These are phyloP conservation scores for Cephus cinctus DNA, from an alignment of 1,140 invertebrate genomes.

Conservation along the genomic window DNA sequence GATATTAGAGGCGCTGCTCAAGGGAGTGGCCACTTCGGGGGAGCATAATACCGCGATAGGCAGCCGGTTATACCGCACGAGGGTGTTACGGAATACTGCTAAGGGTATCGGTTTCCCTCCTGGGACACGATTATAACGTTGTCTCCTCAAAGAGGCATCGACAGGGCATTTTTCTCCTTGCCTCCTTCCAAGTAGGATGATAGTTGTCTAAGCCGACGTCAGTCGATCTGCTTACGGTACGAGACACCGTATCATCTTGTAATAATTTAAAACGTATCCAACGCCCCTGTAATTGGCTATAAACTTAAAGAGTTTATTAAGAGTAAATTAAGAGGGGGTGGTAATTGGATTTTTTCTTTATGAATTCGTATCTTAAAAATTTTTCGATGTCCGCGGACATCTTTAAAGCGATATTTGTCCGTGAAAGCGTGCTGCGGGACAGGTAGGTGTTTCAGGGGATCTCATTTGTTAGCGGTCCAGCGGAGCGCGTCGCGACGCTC, in stretches of 20 bases:
- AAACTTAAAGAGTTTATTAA: too few relatives aligned
- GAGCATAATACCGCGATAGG: constrained; percentile 46
- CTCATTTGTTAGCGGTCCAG: constrained; percentile 39
- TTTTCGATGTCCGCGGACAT: too few relatives aligned
- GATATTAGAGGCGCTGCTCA: constrained; percentile 52
- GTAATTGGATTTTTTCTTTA: too few relatives aligned
- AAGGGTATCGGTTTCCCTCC: constrained; percentile 53
- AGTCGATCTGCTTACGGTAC: too few relatives aligned
- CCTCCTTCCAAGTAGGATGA: too few relatives aligned
- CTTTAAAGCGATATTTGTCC: constrained; percentile 13
- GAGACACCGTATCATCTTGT: too few relatives aligned
- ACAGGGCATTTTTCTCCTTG: too few relatives aligned
- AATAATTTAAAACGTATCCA: too few relatives aligned
- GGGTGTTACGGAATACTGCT: constrained; percentile 46
- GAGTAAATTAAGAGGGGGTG: too few relatives aligned
- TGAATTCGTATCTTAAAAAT: too few relatives aligned
- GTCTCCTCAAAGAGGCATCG: constrained; percentile 19
- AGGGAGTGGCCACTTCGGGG: constrained; percentile 53
- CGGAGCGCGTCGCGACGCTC: constrained; percentile 27
- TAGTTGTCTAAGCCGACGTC: too few relatives aligned
- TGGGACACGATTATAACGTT: constrained; percentile 52
- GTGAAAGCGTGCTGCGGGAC: constrained; percentile 2
- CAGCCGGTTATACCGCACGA: constrained; percentile 33
- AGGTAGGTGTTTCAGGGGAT: not conserved
- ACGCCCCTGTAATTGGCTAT: too few relatives aligned